Evolutionary conservation across 2,888 invertebrate species (phyloP).

Genomic region (Sabatieria punctata): DNA sequence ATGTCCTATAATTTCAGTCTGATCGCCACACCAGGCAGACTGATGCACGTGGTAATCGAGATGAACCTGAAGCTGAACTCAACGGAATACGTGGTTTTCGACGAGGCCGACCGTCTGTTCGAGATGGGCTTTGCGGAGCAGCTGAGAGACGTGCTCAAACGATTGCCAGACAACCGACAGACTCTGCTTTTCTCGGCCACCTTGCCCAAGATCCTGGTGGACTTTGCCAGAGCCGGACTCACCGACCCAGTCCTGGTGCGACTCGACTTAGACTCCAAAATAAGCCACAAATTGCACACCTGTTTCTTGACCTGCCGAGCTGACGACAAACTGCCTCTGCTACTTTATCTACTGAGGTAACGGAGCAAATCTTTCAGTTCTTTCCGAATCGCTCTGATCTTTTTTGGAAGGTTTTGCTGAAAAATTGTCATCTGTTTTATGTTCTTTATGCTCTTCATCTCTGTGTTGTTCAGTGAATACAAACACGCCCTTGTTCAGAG

Average conservation of each 20-base stretch:
- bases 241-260: slow-evolving; percentile 59
- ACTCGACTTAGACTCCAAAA: slow-evolving; percentile 83
- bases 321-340: slow-evolving; percentile 68
- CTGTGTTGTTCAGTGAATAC: too few species aligned
- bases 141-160: slow-evolving; percentile 63
- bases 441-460: too few species aligned
- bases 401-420: too few species aligned
- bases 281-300: slow-evolving; percentile 53
- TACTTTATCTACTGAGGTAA: slow-evolving; percentile 64
- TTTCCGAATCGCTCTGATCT: too few species aligned
- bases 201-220: slow-evolving; percentile 79
- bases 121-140: slow-evolving; percentile 98
- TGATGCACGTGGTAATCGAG: slow-evolving; percentile 82
- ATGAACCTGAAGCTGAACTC: slow-evolving; percentile 78
- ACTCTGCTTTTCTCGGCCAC: slow-evolving; percentile 94
- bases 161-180: slow-evolving; percentile 71
- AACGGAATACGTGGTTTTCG: slow-evolving; percentile 82
- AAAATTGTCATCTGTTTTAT: too few species aligned
- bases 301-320: slow-evolving; percentile 64
- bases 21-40: slow-evolving; percentile 87
- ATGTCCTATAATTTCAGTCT: too few species aligned
- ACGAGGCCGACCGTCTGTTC: slow-evolving; percentile 90
- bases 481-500: too few species aligned
- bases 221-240: slow-evolving; percentile 81
- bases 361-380: too few species aligned